A percentile compares a stretch with the other conserved stretches of the same genome.
phyloP scores from a whole-genome alignment of 2,888 invertebrate species.

The Ganaspis brasiliensis region DNA sequence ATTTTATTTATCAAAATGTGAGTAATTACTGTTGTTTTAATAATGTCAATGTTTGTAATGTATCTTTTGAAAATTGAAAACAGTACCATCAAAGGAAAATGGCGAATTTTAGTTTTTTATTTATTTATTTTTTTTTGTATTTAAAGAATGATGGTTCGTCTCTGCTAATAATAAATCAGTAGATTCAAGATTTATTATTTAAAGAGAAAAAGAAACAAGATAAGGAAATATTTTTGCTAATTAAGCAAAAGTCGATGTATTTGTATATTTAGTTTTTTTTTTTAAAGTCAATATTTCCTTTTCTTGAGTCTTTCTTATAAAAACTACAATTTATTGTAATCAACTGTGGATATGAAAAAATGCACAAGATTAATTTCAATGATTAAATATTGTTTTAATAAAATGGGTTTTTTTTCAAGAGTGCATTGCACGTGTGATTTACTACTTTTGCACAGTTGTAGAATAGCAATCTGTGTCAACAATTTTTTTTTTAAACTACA shows the following conservation, averaged over 20 bases:
- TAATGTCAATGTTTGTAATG: background rate
- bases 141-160: background rate
- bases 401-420: background rate
- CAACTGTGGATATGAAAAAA: conserved; percentile 36
- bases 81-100: background rate
- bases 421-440: too few species aligned
- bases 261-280: background rate
- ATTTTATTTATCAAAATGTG: conserved; percentile 9
- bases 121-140: background rate
- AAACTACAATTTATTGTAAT: conserved; percentile 12
- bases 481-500: background rate
- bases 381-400: background rate
- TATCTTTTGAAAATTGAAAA: background rate
- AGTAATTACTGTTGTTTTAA: background rate
- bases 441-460: conserved; percentile 9
- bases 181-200: background rate
- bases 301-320: background rate
- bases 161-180: background rate
- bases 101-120: too few species aligned
- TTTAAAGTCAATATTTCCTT: background rate
- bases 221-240: background rate
- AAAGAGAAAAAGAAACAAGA: background rate
- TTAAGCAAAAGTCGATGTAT: background rate
- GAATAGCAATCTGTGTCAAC: background rate
- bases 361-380: conserved; percentile 34